Evolutionary conservation across 2,113 vertebrate genomes (phyloP), one percentile per base, ranked within the genome.

Genomic region (Paraplagusia blochii): DNA sequence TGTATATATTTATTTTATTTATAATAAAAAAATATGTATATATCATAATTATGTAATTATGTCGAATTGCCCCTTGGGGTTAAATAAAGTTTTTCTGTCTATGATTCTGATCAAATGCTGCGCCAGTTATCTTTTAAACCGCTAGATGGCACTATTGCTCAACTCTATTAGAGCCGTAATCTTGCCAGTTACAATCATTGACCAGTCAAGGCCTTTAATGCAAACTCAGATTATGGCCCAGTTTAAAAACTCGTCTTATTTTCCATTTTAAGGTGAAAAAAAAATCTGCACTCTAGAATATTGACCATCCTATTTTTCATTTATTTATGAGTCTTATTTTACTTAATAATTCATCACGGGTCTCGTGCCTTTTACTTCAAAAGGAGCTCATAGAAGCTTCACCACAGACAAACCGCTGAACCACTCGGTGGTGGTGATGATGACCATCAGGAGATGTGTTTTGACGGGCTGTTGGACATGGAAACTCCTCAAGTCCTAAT

Each of bases 271-370:
- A 11, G 12, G 45, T 34, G 11, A 11, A 49, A 52, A 1, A 52
- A 58, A 12, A 4, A 13, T 40, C 7, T 22, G n/a, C 22, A 11
- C 42, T 1, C 1, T 47, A 11, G 42, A 13, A 43, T 63, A 61
- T 55, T 50, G 29, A 57, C 53, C 15, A 17, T 48, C 62, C 13
- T 7, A 11, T 67, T 61, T 74, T 2, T 53, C 19, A 72, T 59
- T 52, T 62, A 70, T 76, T 65, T 50, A 64, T 66, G 16, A 16
- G 15, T 55, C 47, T 50, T 33, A 46, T 53, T 44, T 59, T 33
- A 8, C 62, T 82, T 11, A 72, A 81, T 79, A 60, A 72, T 82
- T 70, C n/a, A 72, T 76, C 34, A 33, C 35, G 14, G 14, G 42
- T 52, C 40, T 60, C 45, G 63, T 44, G 55, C 38, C 45, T 22